These are phyloP conservation scores for Acomys russatus DNA, from an alignment of 2,797 vertebrate genomes.

Conservation along the genomic window DNA sequence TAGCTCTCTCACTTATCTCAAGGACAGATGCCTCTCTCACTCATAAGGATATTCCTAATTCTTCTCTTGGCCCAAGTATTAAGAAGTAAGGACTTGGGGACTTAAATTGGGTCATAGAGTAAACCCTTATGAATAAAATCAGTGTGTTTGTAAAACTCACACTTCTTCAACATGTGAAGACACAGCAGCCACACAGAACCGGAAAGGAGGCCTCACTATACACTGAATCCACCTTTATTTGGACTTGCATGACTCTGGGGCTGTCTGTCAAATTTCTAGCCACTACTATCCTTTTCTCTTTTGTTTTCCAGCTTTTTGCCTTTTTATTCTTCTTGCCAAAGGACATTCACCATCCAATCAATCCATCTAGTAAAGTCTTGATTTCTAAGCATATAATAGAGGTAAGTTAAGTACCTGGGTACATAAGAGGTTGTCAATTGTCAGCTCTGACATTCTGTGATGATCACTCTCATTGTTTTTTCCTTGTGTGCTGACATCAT, in stretches of 20 bases:
- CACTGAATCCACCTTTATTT: background rate
- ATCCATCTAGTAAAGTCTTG: conserved; percentile 1
- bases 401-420: background rate
- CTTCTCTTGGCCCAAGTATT: background rate
- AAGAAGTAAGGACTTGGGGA: background rate
- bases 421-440: background rate
- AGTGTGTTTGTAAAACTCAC: background rate
- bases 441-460: background rate
- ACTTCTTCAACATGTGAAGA: background rate
- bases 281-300: background rate
- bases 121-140: background rate
- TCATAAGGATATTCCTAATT: background rate
- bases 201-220: background rate
- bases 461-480: background rate
- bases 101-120: background rate
- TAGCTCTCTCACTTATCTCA: background rate
- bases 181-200: background rate
- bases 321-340: conserved; percentile 1
- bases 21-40: background rate
- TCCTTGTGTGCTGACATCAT: too few species aligned
- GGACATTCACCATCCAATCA: background rate
- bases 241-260: background rate
- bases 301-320: background rate
- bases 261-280: background rate
- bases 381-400: conserved; percentile 19